Percentiles rank a stretch among this genome's conserved stretches.
Conservation (phyloP, 2,113 vertebrate genomes). For the Ophthalmolycus amberensis region DNA sequence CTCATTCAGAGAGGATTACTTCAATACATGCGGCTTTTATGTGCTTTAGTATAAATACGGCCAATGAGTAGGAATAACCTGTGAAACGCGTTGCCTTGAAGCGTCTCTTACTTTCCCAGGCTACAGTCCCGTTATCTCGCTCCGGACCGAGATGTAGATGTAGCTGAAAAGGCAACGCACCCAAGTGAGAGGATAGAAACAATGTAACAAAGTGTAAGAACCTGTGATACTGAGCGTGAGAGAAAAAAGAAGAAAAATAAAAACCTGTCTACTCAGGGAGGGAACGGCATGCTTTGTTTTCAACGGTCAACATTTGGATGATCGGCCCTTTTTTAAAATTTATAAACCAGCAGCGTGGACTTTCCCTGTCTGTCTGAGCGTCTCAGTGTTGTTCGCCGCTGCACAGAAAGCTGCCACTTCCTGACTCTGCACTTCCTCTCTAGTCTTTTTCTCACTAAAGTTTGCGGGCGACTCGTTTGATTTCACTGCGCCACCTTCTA, state of each 20-base stretch:
- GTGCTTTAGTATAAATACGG: not conserved
- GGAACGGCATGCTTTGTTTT: not conserved
- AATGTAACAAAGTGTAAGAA: not conserved
- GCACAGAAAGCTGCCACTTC: conserved; percentile 73
- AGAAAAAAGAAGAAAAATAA: not conserved
- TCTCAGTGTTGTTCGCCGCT: conserved; percentile 3
- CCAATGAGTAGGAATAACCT: not conserved
- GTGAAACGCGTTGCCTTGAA: not conserved
- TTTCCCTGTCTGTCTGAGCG: not conserved
- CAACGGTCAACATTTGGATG: not conserved
- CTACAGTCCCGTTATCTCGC: not conserved
- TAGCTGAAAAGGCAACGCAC: not conserved
- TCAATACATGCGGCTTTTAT: not conserved
- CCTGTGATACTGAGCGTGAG: not conserved
- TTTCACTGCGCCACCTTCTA: conserved; percentile 36
- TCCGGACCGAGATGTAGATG: not conserved
- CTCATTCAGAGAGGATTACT: not conserved
- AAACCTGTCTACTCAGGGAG: not conserved
- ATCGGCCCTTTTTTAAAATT: not conserved
- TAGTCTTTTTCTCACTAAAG: conserved; percentile 10
- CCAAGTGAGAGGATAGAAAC: not conserved
- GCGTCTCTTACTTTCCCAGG: not conserved
- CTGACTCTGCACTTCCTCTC: conserved; percentile 80
- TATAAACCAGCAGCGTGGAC: not conserved
- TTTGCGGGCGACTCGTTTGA: conserved; percentile 45